A percentile compares a stretch with the other conserved stretches of the same genome.
These are phyloP conservation scores for Otus scops DNA, from an alignment of 2,797 vertebrate species.

Conservation along the genomic window DNA sequence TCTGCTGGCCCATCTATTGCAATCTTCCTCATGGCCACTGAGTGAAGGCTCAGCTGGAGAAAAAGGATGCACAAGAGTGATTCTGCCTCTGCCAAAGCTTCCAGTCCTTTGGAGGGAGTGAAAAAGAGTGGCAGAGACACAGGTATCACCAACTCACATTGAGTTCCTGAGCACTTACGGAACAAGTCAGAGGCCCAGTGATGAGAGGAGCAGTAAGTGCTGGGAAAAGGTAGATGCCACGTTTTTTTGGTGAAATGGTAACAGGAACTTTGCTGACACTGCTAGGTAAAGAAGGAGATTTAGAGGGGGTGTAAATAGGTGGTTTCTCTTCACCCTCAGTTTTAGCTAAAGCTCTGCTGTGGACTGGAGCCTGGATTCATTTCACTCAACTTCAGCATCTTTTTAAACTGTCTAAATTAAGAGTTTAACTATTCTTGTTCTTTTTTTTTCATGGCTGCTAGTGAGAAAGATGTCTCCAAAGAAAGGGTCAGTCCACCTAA, in stretches of 20 bases:
- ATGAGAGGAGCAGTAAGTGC: neutral
- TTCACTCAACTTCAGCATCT: neutral
- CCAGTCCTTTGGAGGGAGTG: neutral
- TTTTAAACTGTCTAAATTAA: neutral
- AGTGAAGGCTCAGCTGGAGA: neutral
- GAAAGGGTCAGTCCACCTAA: neutral
- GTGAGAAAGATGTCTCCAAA: neutral
- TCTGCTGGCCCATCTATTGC: accelerated
- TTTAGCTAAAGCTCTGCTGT: neutral
- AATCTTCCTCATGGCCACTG: neutral
- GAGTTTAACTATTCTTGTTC: neutral
- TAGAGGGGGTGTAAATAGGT: neutral
- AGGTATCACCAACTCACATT: accelerated
- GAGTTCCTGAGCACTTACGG: neutral
- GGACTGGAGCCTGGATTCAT: neutral
- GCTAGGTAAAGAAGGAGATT: neutral
- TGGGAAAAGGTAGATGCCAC: accelerated
- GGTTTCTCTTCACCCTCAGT: neutral
- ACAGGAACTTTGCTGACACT: neutral
- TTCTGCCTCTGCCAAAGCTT: neutral
- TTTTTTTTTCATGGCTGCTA: neutral
- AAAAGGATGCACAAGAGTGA: neutral
- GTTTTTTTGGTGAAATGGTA: accelerated
- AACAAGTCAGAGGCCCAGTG: accelerated
- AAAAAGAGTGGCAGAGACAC: neutral